phyloP scores from a whole-genome alignment of 2,888 invertebrate species.

The Leucophenga montana region DNA sequence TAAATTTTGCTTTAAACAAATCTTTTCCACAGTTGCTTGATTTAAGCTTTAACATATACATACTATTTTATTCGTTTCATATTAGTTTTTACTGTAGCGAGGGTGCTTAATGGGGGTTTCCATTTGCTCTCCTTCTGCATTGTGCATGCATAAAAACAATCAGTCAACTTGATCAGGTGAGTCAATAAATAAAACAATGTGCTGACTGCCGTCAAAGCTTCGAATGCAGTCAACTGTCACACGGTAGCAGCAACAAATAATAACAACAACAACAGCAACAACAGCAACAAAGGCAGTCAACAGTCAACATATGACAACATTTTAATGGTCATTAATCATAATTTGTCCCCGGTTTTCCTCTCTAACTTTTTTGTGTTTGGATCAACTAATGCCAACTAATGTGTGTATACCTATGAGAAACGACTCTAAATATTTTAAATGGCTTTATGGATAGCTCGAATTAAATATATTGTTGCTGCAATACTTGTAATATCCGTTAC shows the following conservation, averaged over 20 bases:
- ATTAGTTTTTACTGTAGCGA: not conserved
- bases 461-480: too few relatives aligned
- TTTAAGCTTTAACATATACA: too few relatives aligned
- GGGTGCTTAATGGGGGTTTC: not conserved
- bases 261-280: not conserved
- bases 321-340: constrained; percentile 62
- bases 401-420: too few relatives aligned
- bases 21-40: constrained; percentile 2
- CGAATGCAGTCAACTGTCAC: constrained; percentile 30
- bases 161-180: constrained; percentile 71
- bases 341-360: constrained; percentile 50
- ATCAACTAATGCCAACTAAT: too few relatives aligned
- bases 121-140: constrained; percentile 4
- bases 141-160: constrained; percentile 71
- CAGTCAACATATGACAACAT: constrained; percentile 55
- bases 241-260: constrained; percentile 31
- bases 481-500: too few relatives aligned
- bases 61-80: not conserved
- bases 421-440: too few relatives aligned
- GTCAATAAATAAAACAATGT: constrained; percentile 69
- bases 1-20: constrained; percentile 20
- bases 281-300: not conserved
- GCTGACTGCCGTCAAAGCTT: constrained; percentile 17
- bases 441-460: too few relatives aligned
- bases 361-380: not conserved